Evolutionary conservation across 2,797 vertebrate species (phyloP).

Genomic region (Gobio occitaniae): DNA sequence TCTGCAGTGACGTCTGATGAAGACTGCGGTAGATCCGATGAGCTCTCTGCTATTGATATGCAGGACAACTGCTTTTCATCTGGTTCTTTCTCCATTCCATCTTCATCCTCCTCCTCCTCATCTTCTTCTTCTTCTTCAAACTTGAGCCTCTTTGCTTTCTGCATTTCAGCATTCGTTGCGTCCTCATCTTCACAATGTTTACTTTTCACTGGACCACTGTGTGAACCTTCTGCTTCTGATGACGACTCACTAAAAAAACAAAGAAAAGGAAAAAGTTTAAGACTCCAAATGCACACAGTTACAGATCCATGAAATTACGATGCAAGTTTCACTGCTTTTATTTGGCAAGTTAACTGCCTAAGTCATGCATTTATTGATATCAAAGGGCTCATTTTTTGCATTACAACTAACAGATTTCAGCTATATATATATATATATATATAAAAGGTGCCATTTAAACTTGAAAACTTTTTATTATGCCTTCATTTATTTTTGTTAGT

Average conservation of each 20-base stretch:
- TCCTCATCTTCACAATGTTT: conserved; percentile 82
- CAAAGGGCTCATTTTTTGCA: not conserved
- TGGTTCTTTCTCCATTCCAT: conserved; percentile 38
- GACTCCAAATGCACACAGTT: not conserved
- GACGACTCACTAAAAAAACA: conserved; percentile 74
- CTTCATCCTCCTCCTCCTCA: conserved; percentile 53
- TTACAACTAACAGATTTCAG: not conserved
- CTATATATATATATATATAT: too few species aligned
- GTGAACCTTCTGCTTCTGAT: conserved; percentile 77
- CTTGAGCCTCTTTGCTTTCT: conserved; percentile 85
- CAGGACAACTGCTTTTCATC: conserved; percentile 62
- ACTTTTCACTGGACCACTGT: conserved; percentile 78
- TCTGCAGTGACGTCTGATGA: conserved; percentile 74
- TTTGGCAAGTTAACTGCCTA: not conserved
- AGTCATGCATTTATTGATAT: not conserved
- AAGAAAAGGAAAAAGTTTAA: not conserved
- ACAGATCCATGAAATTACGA: too few species aligned
- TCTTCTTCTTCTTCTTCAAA: conserved; percentile 83
- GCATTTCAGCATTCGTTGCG: conserved; percentile 62
- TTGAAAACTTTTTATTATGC: not conserved
- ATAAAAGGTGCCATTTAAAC: not conserved
- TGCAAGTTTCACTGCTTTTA: not conserved
- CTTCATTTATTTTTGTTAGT: not conserved
- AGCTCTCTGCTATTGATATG: conserved; percentile 71
- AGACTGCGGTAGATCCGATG: conserved; percentile 77